Evolutionary conservation across 2,888 invertebrate species (phyloP), one percentile per base, ranked within the genome.

Genomic region (Caenorhabditis becei): DNA sequence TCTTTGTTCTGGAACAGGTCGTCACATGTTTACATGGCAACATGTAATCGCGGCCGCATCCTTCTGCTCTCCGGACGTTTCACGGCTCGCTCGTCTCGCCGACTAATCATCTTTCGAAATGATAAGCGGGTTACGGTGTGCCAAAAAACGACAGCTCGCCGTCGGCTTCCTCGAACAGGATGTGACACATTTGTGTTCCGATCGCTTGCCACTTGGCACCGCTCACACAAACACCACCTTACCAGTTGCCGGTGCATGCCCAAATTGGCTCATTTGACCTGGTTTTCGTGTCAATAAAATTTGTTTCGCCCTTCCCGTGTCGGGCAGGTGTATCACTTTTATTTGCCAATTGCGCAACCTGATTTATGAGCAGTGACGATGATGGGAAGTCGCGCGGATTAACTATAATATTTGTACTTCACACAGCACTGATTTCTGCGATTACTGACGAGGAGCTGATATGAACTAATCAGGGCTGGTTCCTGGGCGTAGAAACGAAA

Each of bases 301-400:
- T 74, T 65, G 61, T 16, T 20, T 41, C 20, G 41, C 11, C n/a
- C 20, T 51, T 51, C 5, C n/a, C 41, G 23, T 61, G 44, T 61
- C 58, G 18, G 49, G 26, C 23, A n/a, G 20, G 51, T 66, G 75
- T 75, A 75, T 75, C 75, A 75, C 75, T 66, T 75, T 66, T 75
- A 67, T 75, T 75, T 75, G 75, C 66, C 53, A 66, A 66, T 66
- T 58, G 75, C 75, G 75, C 66, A 75, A 75, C 75, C 75, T 75
- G 75, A 61, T 75, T 66, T 47, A 41, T 53, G 23, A 28, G 41
- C 53, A 63, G 41, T 20, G 20, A 49, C 47, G 44, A 72, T 47
- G 47, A 20, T 16, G 16, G 49, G 24, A 18, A 24, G 20, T 56
- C 16, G 28, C 10, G n/a, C n/a, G 51, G 75, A 75, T 75, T 75